phyloP scores from a whole-genome alignment of 2,113 vertebrate genomes.

The Genyomyrus donnyi region DNA sequence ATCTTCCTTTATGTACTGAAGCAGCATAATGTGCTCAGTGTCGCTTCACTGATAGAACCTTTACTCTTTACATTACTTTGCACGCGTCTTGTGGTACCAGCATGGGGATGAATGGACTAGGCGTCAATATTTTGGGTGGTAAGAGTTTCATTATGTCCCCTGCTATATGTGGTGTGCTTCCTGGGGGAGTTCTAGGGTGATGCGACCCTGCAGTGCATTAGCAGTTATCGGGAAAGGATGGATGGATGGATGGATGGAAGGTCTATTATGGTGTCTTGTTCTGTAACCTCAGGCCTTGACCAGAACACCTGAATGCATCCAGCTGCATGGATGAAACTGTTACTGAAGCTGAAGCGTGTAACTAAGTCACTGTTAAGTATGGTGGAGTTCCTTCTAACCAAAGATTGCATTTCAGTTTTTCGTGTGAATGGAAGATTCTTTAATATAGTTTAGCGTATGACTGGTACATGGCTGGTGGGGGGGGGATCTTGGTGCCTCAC shows the following conservation, averaged over 20 bases:
- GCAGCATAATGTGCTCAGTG: neutral
- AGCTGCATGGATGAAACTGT: neutral
- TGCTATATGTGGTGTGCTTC: neutral
- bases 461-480: neutral
- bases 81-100: neutral
- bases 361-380: neutral
- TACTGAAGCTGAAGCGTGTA: neutral
- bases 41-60: neutral
- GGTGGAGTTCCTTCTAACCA: neutral
- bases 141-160: neutral
- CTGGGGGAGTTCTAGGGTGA: neutral
- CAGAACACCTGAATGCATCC: neutral
- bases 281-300: neutral
- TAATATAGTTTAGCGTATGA: neutral
- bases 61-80: neutral
- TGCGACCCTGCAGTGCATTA: neutral
- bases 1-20: neutral
- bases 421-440: neutral
- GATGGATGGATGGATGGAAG: neutral
- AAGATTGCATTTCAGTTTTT: neutral
- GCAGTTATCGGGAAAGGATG: neutral
- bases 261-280: neutral
- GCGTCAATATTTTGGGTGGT: neutral
- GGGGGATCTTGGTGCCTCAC: neutral
- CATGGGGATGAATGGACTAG: neutral